These are phyloP conservation scores for Eremobia ochroleuca DNA, from an alignment of 2,888 invertebrate species.

Conservation along the genomic window DNA sequence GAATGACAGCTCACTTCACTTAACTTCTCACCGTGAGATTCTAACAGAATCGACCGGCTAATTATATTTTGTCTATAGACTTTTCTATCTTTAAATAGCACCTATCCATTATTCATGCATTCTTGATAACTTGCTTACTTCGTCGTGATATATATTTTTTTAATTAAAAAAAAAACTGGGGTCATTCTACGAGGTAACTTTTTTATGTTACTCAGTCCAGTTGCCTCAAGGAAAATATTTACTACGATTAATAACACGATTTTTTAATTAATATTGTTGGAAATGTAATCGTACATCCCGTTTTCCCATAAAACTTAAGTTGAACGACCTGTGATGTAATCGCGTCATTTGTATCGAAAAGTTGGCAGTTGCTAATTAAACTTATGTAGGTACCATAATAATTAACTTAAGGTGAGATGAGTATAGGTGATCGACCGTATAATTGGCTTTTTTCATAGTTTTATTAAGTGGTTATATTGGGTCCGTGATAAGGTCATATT, in stretches of 20 bases:
- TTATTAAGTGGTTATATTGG: conserved; percentile 37
- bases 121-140: neutral
- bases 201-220: conserved; percentile 57
- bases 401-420: conserved; percentile 6
- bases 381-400: conserved; percentile 1
- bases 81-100: neutral
- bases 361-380: conserved; percentile 6
- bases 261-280: conserved; percentile 67
- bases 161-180: neutral
- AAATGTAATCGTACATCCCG: conserved; percentile 57
- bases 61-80: neutral
- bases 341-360: conserved; percentile 14
- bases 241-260: conserved; percentile 49
- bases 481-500: conserved; percentile 17
- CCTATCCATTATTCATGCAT: neutral
- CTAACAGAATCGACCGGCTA: no score
- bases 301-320: conserved; percentile 68
- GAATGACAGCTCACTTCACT: no score
- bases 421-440: conserved; percentile 66
- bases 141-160: neutral
- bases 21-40: no score
- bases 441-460: conserved; percentile 56
- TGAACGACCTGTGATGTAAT: conserved; percentile 67
- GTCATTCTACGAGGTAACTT: conserved; percentile 14
- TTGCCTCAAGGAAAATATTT: conserved; percentile 57